Base-by-base conservation (phyloP, 1,140 invertebrate species). In the Plodia interpunctella region DNA sequence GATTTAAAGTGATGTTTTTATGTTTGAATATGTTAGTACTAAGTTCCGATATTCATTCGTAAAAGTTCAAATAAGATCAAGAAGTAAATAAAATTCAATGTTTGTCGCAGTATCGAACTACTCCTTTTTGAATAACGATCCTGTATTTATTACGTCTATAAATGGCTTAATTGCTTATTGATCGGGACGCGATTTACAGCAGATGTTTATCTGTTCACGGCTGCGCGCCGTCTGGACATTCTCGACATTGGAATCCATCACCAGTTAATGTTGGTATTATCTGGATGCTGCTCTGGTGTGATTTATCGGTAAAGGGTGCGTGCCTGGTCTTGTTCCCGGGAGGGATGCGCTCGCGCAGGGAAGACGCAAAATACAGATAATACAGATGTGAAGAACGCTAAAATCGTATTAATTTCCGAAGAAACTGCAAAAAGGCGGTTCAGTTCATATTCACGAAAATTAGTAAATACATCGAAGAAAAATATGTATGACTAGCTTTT, bases 301-400 rank as follows among this genome's bases (percentile, higher is more conserved):
- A 87, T 87, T 84, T 83, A 87, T 84, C 69, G 60, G 60, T 70
- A 59, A 65, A 55, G 77, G 70, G 72, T 63, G 60, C 63, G 8
- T 67, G 63, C 62, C 60, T 57, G 62, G 60, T 65, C 72, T 70
- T 80, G 77, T 78, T 76, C 74, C 65, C 57, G 69, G 66, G 74
- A 74, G 75, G 72, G 73, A 76, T 68, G 72, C 66, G 51, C 5
- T 44, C 38, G 13, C 38, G 9, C 13, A 5, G 5, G 13, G 10
- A n/a, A 15, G 15, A 3, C n/a, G 15, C 15, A 44, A 44, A 44
- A 44, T 15, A 44, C 15, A 5, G 38, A 44, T 5, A 17, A 17
- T 15, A 44, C 15, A 44, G 38, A 44, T 44, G 13, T 5, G 8
- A 15, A 3, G 3, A 9, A 32, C 11, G 11, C 10, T n/a, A n/a